Evolutionary conservation across 2,797 vertebrate genomes (phyloP).

Genomic region (Sibirionetta formosa): DNA sequence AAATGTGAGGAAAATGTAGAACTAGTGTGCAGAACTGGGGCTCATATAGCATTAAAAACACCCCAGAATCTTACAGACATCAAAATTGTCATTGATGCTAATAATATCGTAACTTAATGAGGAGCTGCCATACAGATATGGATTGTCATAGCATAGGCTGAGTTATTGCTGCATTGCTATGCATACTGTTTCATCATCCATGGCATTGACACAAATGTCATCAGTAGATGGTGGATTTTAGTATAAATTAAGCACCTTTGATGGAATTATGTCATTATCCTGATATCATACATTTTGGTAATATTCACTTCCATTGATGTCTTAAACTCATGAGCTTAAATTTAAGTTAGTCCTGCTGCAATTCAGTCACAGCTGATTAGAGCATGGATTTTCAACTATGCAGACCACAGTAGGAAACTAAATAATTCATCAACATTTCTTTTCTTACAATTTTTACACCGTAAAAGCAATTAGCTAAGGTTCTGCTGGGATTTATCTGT

Average conservation of each 20-base stretch:
- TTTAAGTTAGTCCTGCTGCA: not conserved
- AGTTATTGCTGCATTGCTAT: not conserved
- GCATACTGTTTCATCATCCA: not conserved
- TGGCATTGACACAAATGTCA: not conserved
- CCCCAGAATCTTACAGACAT: not conserved
- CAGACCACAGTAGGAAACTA: not conserved
- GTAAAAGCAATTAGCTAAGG: not conserved
- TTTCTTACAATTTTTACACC: not conserved
- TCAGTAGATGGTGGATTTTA: not conserved
- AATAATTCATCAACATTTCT: not conserved
- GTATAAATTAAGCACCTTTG: not conserved
- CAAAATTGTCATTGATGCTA: not conserved
- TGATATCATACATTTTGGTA: not conserved
- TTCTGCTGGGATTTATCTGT: slow-evolving; percentile 21
- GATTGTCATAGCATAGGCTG: not conserved
- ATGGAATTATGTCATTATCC: not conserved
- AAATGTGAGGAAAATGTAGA: not conserved
- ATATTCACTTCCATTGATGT: not conserved
- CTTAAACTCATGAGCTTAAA: not conserved
- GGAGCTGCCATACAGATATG: not conserved
- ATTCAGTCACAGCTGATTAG: slow-evolving; percentile 17
- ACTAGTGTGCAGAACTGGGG: not conserved
- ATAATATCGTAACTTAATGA: not conserved
- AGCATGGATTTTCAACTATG: not conserved
- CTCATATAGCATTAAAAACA: not conserved